Conservation (phyloP, 2,113 vertebrate species). For the pig (Sus scrofa) region T2T-Sscrofa CM000820.6:91569001-91569500, state of each 20-base stretch:
- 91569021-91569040: neutral
- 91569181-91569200: neutral
- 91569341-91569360: neutral
- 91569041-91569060: neutral
- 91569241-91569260: neutral
- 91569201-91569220: neutral
- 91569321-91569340: neutral
- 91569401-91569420: neutral
- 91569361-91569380: neutral
- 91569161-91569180: neutral
- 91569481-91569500: neutral
- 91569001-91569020: neutral
- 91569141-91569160: neutral
- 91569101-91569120: neutral
- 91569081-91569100: neutral
- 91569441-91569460: neutral
- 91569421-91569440: slow-evolving; percentile 21
- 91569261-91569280: neutral
- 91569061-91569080: neutral
- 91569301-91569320: neutral
- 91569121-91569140: neutral
- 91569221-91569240: neutral
- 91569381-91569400: slow-evolving; percentile 1
- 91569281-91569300: neutral
- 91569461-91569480: neutral